Percentiles rank a stretch among this genome's conserved stretches.
These are phyloP conservation scores for Ivindomyrus marchei DNA, from an alignment of 2,113 vertebrate genomes.

Conservation along the genomic window DNA sequence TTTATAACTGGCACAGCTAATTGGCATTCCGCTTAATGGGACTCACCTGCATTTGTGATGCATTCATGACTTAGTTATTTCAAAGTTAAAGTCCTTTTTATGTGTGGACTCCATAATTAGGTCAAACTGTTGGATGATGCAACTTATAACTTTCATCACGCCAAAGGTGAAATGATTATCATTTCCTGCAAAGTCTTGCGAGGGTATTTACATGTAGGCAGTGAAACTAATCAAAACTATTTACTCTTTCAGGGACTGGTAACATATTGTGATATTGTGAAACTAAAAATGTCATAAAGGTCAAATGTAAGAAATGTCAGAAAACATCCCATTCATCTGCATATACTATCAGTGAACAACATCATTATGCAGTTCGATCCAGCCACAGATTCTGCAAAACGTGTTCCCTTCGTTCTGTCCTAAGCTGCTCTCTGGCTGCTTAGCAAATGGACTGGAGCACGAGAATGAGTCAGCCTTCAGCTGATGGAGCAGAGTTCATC, in stretches of 20 bases:
- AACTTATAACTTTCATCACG: neutral
- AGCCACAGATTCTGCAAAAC: neutral
- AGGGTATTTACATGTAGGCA: neutral
- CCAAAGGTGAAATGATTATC: neutral
- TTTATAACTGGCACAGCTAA: neutral
- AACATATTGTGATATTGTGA: neutral
- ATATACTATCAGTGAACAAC: neutral
- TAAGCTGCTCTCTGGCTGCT: neutral
- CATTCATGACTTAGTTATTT: neutral
- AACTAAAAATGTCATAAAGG: neutral
- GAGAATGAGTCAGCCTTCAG: neutral
- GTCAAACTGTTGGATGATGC: neutral
- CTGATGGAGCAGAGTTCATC: neutral
- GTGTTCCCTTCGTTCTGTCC: neutral
- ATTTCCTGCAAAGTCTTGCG: neutral
- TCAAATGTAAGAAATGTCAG: neutral
- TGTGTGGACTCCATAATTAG: neutral
- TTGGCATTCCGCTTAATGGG: neutral
- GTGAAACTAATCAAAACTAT: neutral
- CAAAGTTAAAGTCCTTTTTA: neutral
- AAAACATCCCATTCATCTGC: neutral
- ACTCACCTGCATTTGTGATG: neutral
- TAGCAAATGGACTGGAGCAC: neutral
- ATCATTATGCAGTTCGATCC: neutral
- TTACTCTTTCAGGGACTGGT: neutral